These are phyloP conservation scores for Dicroscelio sp. DNA, from an alignment of 2,888 invertebrate species.

Conservation along the genomic window DNA sequence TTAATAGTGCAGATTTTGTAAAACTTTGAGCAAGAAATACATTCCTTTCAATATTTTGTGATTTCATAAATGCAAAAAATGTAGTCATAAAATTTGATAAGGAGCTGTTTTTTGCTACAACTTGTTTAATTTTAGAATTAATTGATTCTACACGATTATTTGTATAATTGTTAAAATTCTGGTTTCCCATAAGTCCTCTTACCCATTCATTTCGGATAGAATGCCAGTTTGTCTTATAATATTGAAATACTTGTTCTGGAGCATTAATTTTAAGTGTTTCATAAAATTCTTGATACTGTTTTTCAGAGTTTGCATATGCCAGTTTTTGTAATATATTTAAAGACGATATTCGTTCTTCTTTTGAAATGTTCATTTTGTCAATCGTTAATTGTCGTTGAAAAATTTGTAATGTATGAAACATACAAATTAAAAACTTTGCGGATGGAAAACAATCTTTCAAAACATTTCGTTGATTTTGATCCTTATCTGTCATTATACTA, in stretches of 20 bases:
- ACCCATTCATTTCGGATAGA: constrained; percentile 73
- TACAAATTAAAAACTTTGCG: background rate
- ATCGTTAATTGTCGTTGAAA: background rate
- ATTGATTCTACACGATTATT: constrained; percentile 43
- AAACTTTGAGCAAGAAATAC: background rate
- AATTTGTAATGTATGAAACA: constrained; percentile 9
- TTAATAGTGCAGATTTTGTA: no score
- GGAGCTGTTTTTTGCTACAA: constrained; percentile 14
- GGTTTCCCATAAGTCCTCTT: background rate
- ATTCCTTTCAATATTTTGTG: background rate
- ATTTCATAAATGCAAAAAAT: background rate
- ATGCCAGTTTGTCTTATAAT: constrained; percentile 81
- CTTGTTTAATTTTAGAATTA: constrained; percentile 42
- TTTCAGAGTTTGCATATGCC: background rate
- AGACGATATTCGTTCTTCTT: background rate
- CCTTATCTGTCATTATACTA: constrained; percentile 31
- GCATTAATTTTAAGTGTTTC: constrained; percentile 36
- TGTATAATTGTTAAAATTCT: background rate
- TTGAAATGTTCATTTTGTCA: background rate
- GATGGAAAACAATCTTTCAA: background rate
- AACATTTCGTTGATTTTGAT: background rate
- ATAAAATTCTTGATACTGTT: constrained; percentile 14
- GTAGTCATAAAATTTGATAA: background rate
- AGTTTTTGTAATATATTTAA: constrained; percentile 11
- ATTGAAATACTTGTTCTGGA: constrained; percentile 50